Percentiles rank a stretch among this genome's conserved stretches.
phyloP scores from a whole-genome alignment of 2,888 invertebrate genomes.

The Aspidiotus destructor region DNA sequence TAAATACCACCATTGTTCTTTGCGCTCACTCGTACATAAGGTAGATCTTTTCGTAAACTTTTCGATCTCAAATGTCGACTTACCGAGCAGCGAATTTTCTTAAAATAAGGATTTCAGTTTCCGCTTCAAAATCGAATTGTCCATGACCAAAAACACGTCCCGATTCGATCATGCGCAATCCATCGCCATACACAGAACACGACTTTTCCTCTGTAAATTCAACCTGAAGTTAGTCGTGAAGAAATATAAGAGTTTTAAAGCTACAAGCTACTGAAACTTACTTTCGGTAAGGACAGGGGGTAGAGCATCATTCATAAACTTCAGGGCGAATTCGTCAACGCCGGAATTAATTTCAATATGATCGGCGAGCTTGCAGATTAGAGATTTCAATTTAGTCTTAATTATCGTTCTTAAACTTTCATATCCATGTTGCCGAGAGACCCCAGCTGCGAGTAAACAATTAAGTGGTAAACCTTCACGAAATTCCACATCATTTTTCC shows the following conservation, averaged over 20 bases:
- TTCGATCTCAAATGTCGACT: constrained; percentile 37
- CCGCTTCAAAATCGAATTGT: constrained; percentile 44
- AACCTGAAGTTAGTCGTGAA: background rate
- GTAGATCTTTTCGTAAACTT: background rate
- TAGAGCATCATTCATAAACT: constrained; percentile 73
- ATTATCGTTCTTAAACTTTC: constrained; percentile 12
- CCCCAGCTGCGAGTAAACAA: constrained; percentile 64
- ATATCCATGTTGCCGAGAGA: constrained; percentile 47
- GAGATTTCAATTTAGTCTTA: constrained; percentile 42
- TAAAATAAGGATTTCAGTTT: constrained; percentile 52
- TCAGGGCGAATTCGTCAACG: constrained; percentile 76
- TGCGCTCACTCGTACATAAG: background rate
- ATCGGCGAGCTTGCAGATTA: constrained; percentile 52
- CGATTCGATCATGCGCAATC: constrained; percentile 18
- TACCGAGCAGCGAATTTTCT: constrained; percentile 43
- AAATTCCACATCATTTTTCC: constrained; percentile 58
- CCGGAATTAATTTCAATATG: constrained; percentile 63
- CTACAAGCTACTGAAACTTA: constrained; percentile 35
- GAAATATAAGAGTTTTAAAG: background rate
- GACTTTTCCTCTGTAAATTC: constrained; percentile 18
- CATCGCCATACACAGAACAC: constrained; percentile 24
- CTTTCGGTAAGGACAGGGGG: constrained; percentile 64
- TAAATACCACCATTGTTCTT: background rate
- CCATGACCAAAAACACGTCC: constrained; percentile 14
- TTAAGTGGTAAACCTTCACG: constrained; percentile 70